Evolutionary conservation across 2,113 vertebrate species (phyloP).

Genomic region (Poeciliopsis turrubarensis): DNA sequence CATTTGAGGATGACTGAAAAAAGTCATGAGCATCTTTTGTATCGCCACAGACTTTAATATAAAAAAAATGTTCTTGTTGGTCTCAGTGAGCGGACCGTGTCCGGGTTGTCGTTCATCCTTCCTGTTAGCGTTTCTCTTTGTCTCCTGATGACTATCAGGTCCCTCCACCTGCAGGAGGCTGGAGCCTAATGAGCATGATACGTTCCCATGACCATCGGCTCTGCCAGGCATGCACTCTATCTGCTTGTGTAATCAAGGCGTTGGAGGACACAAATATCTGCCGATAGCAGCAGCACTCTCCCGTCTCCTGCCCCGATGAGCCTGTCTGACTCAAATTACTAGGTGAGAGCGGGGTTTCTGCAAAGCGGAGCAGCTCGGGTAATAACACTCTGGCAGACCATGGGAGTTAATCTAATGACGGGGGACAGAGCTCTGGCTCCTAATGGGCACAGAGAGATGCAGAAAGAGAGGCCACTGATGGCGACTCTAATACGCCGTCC

Average conservation of each 20-base stretch:
- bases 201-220: slow-evolving; percentile 42
- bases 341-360: slow-evolving; percentile 68
- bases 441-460: slow-evolving; percentile 51
- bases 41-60: too few species aligned
- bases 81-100: slow-evolving; percentile 35
- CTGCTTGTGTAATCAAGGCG: slow-evolving; percentile 61
- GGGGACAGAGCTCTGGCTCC: slow-evolving; percentile 39
- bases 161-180: slow-evolving; percentile 36
- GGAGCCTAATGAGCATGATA: slow-evolving; percentile 63
- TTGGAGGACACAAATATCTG: slow-evolving; percentile 55
- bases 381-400: slow-evolving; percentile 68
- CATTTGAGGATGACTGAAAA: too few species aligned
- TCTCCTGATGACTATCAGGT: slow-evolving; percentile 30
- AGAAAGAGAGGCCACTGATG: slow-evolving; percentile 36
- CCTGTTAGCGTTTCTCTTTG: slow-evolving; percentile 47
- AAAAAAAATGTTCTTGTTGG: too few species aligned
- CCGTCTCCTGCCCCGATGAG: slow-evolving; percentile 56
- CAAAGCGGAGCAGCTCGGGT: slow-evolving; percentile 52
- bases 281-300: slow-evolving; percentile 33
- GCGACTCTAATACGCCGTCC: slow-evolving; percentile 22
- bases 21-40: too few species aligned
- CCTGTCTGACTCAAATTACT: slow-evolving; percentile 65
- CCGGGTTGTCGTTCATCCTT: slow-evolving; percentile 24
- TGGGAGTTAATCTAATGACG: slow-evolving; percentile 77
- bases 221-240: slow-evolving; percentile 65